phyloP scores from a whole-genome alignment of 2,888 invertebrate genomes.

The Xestia rhomboidea region DNA sequence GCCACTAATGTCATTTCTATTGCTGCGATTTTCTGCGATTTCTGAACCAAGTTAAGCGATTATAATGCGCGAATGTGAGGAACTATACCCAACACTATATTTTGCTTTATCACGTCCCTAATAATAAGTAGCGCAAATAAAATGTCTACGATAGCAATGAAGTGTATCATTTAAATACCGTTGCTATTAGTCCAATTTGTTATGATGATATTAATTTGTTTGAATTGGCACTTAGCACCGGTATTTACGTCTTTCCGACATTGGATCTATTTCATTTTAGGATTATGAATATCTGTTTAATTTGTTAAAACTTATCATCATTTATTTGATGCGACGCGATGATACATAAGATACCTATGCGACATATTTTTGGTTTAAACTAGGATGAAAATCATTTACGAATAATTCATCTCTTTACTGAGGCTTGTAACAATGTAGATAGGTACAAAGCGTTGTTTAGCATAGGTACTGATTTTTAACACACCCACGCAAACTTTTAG shows the following conservation, averaged over 20 bases:
- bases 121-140: conserved; percentile 1
- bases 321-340: not conserved
- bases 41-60: not conserved
- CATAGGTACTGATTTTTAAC: conserved; percentile 4
- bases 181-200: conserved; percentile 14
- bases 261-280: conserved; percentile 18
- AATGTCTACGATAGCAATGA: conserved; percentile 1
- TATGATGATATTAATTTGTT: conserved; percentile 13
- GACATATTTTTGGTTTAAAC: not conserved
- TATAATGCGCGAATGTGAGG: not conserved
- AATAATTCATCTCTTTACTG: not conserved
- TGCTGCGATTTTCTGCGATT: conserved; percentile 5
- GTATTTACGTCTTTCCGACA: conserved; percentile 4
- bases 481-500: conserved; percentile 10
- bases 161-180: not conserved
- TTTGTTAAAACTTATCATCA: not conserved
- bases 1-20: not conserved
- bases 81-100: not conserved
- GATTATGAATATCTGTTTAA: not conserved
- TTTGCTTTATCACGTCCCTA: not conserved
- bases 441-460: not conserved
- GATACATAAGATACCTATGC: not conserved
- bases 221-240: conserved; percentile 21
- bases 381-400: not conserved
- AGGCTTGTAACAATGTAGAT: not conserved